Conservation (phyloP, 1,140 invertebrate species). For the Leptoteleia sp. region DNA sequence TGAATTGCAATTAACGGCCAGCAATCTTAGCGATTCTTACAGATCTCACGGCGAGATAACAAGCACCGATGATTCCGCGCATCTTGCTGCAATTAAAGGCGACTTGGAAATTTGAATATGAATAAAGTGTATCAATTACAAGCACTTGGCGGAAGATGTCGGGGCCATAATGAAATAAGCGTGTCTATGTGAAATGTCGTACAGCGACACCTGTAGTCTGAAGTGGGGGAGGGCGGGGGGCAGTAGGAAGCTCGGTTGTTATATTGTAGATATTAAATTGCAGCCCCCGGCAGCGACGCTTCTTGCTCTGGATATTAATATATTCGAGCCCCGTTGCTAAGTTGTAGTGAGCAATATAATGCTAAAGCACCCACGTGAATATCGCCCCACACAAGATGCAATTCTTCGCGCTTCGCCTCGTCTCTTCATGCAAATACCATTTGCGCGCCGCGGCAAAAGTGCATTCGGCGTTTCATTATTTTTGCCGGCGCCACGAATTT, state of each 20-base stretch:
- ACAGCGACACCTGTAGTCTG: conserved; percentile 53
- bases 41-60: conserved; percentile 14
- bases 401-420: conserved; percentile 64
- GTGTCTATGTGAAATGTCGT: conserved; percentile 45
- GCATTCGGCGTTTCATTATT: conserved; percentile 59
- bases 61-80: conserved; percentile 51
- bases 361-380: conserved; percentile 60
- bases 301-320: conserved; percentile 71
- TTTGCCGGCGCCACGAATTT: conserved; percentile 5
- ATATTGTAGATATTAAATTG: conserved; percentile 76
- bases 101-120: conserved; percentile 57
- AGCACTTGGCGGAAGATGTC: conserved; percentile 55
- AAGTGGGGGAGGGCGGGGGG: conserved; percentile 5
- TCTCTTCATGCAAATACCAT: conserved; percentile 46
- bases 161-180: conserved; percentile 58
- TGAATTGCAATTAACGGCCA: conserved; percentile 30
- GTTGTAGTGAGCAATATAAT: conserved; percentile 70
- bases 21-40: conserved; percentile 29
- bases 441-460: conserved; percentile 30
- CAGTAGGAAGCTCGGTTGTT: conserved; percentile 61
- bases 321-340: conserved; percentile 70
- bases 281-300: conserved; percentile 61
- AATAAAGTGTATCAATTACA: conserved; percentile 64
- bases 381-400: conserved; percentile 60
- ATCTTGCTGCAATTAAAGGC: conserved; percentile 49